Percentiles rank a stretch among this genome's conserved stretches.
These are phyloP conservation scores for Nanorana parkeri DNA, from an alignment of 2,113 vertebrate genomes.

Conservation along the genomic window DNA sequence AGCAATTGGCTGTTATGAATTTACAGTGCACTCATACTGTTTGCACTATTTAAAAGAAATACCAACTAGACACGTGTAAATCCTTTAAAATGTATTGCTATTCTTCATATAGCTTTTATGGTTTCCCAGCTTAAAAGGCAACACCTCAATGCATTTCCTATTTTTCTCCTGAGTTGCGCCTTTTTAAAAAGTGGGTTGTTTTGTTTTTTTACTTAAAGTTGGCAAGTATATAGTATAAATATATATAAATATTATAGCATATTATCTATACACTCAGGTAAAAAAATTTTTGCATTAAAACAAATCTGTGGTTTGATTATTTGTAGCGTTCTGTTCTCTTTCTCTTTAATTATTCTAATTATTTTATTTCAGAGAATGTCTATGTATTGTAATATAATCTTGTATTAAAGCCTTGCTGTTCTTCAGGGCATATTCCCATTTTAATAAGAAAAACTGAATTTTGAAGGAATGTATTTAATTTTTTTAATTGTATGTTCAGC, in stretches of 20 bases:
- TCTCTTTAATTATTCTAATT: conserved; percentile 26
- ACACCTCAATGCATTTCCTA: neutral
- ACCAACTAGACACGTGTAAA: no score
- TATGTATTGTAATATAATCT: conserved; percentile 50
- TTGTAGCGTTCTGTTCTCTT: conserved; percentile 39
- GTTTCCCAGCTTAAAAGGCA: conserved; percentile 10
- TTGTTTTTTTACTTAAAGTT: conserved; percentile 63
- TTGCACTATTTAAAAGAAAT: no score
- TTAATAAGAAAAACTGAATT: conserved; percentile 59
- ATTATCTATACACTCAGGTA: conserved; percentile 76
- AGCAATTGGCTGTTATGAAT: neutral
- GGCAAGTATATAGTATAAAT: conserved; percentile 61
- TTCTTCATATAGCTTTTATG: neutral
- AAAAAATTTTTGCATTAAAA: conserved; percentile 69
- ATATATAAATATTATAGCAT: conserved; percentile 62
- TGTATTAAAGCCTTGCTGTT: conserved; percentile 19
- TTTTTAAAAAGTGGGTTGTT: no score
- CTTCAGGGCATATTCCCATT: conserved; percentile 19
- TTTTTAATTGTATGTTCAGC: conserved; percentile 18
- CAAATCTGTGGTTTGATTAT: conserved; percentile 70
- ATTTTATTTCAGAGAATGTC: conserved; percentile 47
- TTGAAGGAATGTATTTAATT: conserved; percentile 45
- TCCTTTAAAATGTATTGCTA: no score
- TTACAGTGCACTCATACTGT: no score
- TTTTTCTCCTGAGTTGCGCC: neutral